Evolutionary conservation across 2,888 invertebrate genomes (phyloP).

Genomic region (Spialia ferax): DNA sequence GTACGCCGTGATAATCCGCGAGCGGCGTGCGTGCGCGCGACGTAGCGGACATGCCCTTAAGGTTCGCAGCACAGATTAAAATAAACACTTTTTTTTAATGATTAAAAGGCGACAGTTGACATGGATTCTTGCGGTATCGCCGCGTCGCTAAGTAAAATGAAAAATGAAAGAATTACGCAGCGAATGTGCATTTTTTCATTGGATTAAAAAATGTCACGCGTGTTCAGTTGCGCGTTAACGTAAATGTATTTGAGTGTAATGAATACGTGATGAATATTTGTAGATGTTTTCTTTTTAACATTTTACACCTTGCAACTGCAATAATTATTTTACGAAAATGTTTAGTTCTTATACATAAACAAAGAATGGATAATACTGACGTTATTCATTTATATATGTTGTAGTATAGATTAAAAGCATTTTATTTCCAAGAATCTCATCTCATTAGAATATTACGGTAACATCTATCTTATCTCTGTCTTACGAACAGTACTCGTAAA

Average conservation of each 20-base stretch:
- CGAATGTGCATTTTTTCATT: constrained; percentile 30
- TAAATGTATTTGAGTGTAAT: constrained; percentile 23
- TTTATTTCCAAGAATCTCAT: neutral
- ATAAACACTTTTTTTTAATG: constrained; percentile 49
- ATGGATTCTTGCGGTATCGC: constrained; percentile 38
- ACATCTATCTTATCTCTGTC: constrained; percentile 11
- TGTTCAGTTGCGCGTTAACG: constrained; percentile 29
- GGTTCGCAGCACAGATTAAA: constrained; percentile 64
- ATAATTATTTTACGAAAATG: no score
- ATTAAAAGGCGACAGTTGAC: constrained; percentile 60
- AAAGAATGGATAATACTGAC: no score
- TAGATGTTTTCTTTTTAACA: neutral
- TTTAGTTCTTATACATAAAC: no score
- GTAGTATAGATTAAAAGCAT: neutral
- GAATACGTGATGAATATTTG: no score
- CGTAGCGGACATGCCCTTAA: constrained; percentile 61
- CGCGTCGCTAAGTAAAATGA: no score
- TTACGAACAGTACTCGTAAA: constrained; percentile 31
- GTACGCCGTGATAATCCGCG: constrained; percentile 67
- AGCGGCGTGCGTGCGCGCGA: constrained; percentile 71
- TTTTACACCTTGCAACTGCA: no score
- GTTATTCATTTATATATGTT: no score
- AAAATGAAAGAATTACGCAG: constrained; percentile 28
- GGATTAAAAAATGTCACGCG: constrained; percentile 33
- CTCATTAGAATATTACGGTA: constrained; percentile 17